Base-by-base conservation (phyloP, 2,888 invertebrate species). In the Helicoverpa assulta region DNA sequence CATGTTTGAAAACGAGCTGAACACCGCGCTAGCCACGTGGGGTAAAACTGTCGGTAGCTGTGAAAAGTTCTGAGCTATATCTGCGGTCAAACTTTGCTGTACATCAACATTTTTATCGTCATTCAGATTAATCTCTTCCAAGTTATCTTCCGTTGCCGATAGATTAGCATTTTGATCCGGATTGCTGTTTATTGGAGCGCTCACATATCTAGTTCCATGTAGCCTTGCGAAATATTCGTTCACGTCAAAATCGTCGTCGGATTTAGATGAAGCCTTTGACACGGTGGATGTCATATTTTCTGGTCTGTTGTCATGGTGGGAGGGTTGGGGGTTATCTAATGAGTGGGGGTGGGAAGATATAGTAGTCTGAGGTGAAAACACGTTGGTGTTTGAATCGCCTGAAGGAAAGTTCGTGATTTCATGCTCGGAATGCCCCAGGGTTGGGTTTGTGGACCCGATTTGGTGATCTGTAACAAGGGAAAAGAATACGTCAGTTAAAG, bases 1-100 rank as follows among this genome's bases (percentile, higher is more conserved):
- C 91, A 96, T 96, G 81, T 93, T 96, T 0, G 96, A 96, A 77
- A 96, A 96, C 0, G 97, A 97, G 43, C 96, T 96, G 76, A 97
- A 96, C 0, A 97, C 97, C 12, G 96, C 96, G 57, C 96, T 96
- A 0, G 97, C 96, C 5, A 96, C 96, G 63, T 96, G 96, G 0
- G 96, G 96, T 71, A 96, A 77, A 0, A 96, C 96, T 0, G 96
- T 93, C 0, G 96, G 96, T 37, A 96, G 84, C 47, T 97, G 96
- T 0, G 96, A 96, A 55, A 96, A 94, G 67, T 96, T 96, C 86
- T 96, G 95, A 0, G 96, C 96, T n/a, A 96, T 93, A 84, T 96
- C 96, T 0, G 96, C 91, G 0, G 95, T 94, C 1, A 96, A 54
- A 80, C 96, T 94, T 7, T 95, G 93, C 58, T 91, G 92, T 0